Evolutionary conservation across 2,888 invertebrate species (phyloP).

Genomic region (Lucinisca nassula): DNA sequence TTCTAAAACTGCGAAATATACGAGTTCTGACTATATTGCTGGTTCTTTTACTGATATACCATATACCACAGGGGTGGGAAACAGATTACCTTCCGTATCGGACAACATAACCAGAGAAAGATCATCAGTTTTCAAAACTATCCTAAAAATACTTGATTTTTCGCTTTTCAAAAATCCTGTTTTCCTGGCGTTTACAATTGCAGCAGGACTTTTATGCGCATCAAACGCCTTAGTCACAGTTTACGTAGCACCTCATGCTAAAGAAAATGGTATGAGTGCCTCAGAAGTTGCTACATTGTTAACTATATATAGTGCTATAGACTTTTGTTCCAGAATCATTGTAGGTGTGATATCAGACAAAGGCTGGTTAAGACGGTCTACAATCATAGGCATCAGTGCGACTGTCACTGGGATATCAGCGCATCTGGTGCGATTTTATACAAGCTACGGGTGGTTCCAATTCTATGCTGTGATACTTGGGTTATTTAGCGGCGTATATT

Average conservation of each 20-base stretch:
- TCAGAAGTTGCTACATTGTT: conserved; percentile 45
- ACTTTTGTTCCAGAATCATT: conserved; percentile 52
- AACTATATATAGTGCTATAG: conserved; percentile 54
- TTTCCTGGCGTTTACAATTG: conserved; percentile 42
- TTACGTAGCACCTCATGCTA: conserved; percentile 65
- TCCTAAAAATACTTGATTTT: conserved; percentile 43
- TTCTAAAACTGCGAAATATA: conserved; percentile 5
- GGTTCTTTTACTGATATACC: conserved; percentile 24
- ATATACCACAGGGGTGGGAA: background rate
- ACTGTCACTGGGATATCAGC: conserved; percentile 29
- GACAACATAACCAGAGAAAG: background rate
- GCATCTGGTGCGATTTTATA: conserved; percentile 52
- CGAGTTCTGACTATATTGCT: conserved; percentile 16
- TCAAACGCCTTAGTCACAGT: conserved; percentile 49
- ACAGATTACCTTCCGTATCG: background rate
- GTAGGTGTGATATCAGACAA: conserved; percentile 54
- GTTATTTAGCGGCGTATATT: conserved; percentile 68
- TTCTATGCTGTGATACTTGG: conserved; percentile 69
- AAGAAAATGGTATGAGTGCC: conserved; percentile 46
- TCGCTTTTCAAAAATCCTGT: conserved; percentile 55
- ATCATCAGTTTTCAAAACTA: background rate
- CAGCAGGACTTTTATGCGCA: conserved; percentile 44
- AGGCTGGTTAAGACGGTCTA: conserved; percentile 40
- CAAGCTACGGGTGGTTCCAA: conserved; percentile 54
- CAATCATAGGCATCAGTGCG: conserved; percentile 36